Base-by-base conservation (phyloP, 2,113 vertebrate genomes). In the Axis porcinus region DNA sequence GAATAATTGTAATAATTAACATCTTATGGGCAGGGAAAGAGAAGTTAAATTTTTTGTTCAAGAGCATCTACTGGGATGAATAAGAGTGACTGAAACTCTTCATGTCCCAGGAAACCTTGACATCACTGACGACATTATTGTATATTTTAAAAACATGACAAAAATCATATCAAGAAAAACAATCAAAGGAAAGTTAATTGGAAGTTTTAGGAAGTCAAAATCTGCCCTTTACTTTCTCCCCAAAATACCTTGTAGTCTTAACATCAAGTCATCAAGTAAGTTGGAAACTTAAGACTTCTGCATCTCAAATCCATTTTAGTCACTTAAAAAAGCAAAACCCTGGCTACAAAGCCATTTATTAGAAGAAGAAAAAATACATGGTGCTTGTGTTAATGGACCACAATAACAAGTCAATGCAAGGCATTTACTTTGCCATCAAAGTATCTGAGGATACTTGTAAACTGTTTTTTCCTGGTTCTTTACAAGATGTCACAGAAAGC, bases 351-450 rank as follows among this genome's bases (percentile, higher is more conserved):
- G 50, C 58, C 64, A 97, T 74, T 95, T 92, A 94, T 45, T 85
- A 95, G 6, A 87, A 89, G 16, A n/a, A 84, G 19, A n/a, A 62
- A 52, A 87, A 70, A 87, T 79, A 81, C 74, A 55, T 23, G 47
- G 76, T 28, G 12, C 55, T 67, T 89, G 67, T 45, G 50, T 40
- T 43, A 30, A 92, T 19, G 33, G 47, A 58, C 10, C 64, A 70
- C 55, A 82, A 55, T 45, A 92, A 92, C 7, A 97, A 84, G 95
- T 84, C 43, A 89, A 84, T 21, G 36, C 21, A 36, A 96, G 78
- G 50, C 89, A 96, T 74, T 89, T 89, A 88, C 81, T 88, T 89
- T 90, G 58, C 58, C 40, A 94, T 62, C 86, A 16, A n/a, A 96
- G 57, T 76, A 94, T 47, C 57, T 67, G 40, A 89, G 27, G 52